Evolutionary conservation across 2,888 invertebrate species (phyloP).

Genomic region (Nephrotoma appendiculata): DNA sequence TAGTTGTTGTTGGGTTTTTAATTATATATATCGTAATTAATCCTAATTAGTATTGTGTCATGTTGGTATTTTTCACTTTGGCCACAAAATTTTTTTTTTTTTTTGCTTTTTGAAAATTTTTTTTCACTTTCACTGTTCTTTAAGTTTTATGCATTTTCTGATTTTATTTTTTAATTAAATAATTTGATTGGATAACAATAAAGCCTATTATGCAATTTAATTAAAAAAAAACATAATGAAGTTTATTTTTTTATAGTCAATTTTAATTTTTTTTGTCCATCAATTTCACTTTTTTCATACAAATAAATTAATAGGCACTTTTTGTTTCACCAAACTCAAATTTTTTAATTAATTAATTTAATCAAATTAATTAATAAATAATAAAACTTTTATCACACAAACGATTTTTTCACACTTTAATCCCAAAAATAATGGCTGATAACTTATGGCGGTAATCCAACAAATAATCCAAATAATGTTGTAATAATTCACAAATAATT

Average conservation of each 20-base stretch:
- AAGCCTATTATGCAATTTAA: neutral
- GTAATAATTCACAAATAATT: neutral
- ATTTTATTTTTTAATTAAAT: neutral
- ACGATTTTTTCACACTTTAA: neutral
- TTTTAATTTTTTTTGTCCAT: neutral
- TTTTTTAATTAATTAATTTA: neutral
- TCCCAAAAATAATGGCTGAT: neutral
- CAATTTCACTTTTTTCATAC: neutral
- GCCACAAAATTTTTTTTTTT: neutral
- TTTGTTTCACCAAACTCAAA: neutral
- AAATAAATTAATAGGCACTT: neutral
- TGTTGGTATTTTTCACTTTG: neutral
- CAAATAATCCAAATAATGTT: conserved; percentile 6
- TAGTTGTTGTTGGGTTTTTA: neutral
- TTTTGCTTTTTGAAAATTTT: neutral
- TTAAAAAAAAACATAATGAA: neutral
- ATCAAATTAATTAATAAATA: neutral
- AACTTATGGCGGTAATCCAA: conserved; percentile 4
- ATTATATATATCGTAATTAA: neutral
- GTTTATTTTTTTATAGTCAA: neutral
- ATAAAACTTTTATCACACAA: neutral
- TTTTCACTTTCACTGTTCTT: neutral
- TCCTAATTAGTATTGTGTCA: neutral
- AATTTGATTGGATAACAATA: neutral
- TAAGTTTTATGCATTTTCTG: neutral